Evolutionary conservation across 2,888 invertebrate species (phyloP).

Genomic region (Phlogophora meticulosa): DNA sequence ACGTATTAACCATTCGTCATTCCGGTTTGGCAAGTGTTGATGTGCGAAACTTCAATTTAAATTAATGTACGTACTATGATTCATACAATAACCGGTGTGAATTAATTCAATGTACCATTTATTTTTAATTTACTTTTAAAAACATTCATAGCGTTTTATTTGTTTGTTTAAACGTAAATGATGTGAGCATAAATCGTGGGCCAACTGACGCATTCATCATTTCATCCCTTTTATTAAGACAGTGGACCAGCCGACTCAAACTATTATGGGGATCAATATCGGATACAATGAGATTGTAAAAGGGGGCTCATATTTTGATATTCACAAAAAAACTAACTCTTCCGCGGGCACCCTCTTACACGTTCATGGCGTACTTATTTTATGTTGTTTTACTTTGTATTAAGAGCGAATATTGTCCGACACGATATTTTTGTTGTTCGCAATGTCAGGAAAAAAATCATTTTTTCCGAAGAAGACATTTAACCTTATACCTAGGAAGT

Average conservation of each 20-base stretch:
- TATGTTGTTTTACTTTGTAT: slow-evolving; percentile 72
- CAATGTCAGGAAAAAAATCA: slow-evolving; percentile 81
- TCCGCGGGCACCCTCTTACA: slow-evolving; percentile 79
- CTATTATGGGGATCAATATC: slow-evolving; percentile 90
- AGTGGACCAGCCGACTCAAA: slow-evolving; percentile 86
- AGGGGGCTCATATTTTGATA: slow-evolving; percentile 91
- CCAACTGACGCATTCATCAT: slow-evolving; percentile 78
- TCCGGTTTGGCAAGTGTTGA: slow-evolving; percentile 67
- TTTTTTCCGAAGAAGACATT: slow-evolving; percentile 62
- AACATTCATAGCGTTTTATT: slow-evolving; percentile 38
- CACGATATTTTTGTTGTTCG: slow-evolving; percentile 83
- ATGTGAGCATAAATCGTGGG: slow-evolving; percentile 69
- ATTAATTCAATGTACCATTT: slow-evolving; percentile 54
- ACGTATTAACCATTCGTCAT: slow-evolving; percentile 57
- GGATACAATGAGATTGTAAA: slow-evolving; percentile 90
- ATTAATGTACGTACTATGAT: slow-evolving; percentile 61
- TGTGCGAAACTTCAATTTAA: slow-evolving; percentile 62
- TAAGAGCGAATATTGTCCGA: slow-evolving; percentile 80
- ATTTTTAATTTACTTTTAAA: slow-evolving; percentile 53
- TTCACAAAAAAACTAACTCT: slow-evolving; percentile 90
- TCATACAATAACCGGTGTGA: slow-evolving; percentile 54
- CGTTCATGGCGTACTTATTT: slow-evolving; percentile 63
- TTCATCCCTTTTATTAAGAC: slow-evolving; percentile 86
- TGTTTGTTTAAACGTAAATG: slow-evolving; percentile 62
- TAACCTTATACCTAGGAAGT: slow-evolving; percentile 65